Evolutionary conservation across 2,888 invertebrate species (phyloP).

Genomic region (Lampropteryx suffumata): DNA sequence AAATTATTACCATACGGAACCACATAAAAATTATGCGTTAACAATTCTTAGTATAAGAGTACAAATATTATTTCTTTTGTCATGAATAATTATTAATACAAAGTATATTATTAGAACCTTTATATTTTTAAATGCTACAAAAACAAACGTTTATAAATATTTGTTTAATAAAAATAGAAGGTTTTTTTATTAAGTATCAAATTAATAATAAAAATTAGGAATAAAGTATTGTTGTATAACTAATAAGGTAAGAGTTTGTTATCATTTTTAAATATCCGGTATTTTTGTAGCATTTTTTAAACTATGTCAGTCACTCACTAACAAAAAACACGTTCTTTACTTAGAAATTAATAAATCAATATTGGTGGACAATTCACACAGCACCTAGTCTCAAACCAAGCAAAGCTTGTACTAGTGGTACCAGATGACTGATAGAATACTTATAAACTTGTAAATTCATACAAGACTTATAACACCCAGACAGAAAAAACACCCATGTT

Average conservation of each 20-base stretch:
- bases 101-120: constrained; percentile 37
- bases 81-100: constrained; percentile 39
- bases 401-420: too few relatives aligned
- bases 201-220: too few relatives aligned
- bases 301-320: constrained; percentile 46
- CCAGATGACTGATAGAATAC: too few relatives aligned
- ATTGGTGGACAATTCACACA: too few relatives aligned
- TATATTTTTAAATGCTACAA: constrained; percentile 30
- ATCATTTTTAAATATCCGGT: too few relatives aligned
- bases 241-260: too few relatives aligned
- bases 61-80: constrained; percentile 55
- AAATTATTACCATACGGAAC: constrained; percentile 53
- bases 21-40: constrained; percentile 67
- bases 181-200: too few relatives aligned
- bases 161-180: not conserved
- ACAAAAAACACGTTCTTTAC: constrained; percentile 43
- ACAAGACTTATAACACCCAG: too few relatives aligned
- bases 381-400: too few relatives aligned
- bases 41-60: constrained; percentile 55
- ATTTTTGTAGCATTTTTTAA: constrained; percentile 47
- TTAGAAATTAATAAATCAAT: too few relatives aligned
- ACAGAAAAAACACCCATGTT: too few relatives aligned
- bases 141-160: not conserved
- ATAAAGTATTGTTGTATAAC: not conserved
- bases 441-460: too few relatives aligned